Evolutionary conservation across 2,113 vertebrate genomes (phyloP).

Genomic region (Apteryx mantelli): DNA sequence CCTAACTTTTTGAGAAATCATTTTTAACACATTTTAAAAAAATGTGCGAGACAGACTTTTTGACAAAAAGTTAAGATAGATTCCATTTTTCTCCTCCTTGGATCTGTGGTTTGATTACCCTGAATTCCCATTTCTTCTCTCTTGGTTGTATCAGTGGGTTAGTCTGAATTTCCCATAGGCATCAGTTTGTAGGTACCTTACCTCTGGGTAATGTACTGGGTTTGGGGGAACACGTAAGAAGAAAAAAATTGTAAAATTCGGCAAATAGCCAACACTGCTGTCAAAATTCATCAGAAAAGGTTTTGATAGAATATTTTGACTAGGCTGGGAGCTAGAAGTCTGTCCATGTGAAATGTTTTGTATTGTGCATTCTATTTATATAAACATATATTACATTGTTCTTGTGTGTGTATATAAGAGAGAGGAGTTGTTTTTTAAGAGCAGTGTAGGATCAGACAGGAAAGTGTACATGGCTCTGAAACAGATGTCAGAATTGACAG

Average conservation of each 20-base stretch:
- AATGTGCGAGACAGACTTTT: not conserved
- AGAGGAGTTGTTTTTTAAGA: not conserved
- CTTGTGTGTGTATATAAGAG: not conserved
- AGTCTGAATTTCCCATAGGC: rapidly evolving
- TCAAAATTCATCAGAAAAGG: not conserved
- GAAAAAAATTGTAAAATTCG: not conserved
- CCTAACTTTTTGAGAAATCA: not conserved
- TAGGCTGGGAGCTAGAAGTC: not conserved
- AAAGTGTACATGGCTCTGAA: not conserved
- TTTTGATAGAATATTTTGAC: not conserved
- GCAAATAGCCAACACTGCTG: not conserved
- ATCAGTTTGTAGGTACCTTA: not conserved
- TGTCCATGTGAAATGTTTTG: not conserved
- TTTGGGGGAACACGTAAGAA: not conserved
- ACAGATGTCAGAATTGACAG: not conserved
- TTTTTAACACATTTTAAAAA: not conserved
- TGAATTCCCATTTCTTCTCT: not conserved
- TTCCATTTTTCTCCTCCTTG: not conserved
- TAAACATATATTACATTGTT: not conserved
- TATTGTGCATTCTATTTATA: not conserved
- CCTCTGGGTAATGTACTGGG: not conserved
- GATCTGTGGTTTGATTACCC: not conserved
- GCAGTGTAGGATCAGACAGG: not conserved
- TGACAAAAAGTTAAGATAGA: not conserved
- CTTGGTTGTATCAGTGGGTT: not conserved